Evolutionary conservation across 2,797 vertebrate genomes (phyloP), one percentile per base, ranked within the genome.

Genomic region (Pagetopsis macropterus): DNA sequence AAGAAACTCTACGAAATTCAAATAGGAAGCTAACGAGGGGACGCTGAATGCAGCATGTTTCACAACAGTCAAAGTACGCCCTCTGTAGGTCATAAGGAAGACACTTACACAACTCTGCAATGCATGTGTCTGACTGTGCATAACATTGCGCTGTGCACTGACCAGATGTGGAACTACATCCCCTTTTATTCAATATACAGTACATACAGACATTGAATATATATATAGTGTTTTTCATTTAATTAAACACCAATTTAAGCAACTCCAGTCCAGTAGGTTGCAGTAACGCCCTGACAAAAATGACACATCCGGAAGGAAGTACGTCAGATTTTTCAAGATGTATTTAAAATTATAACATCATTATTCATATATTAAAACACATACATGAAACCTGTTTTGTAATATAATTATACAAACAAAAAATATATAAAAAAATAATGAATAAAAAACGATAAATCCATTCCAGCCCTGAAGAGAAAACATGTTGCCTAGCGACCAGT

Each of bases 401-500:
- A 8, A 16, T 5, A 27, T 48, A 17, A 5, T 21, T 8, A 8
- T 1, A 50, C 10, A 23, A 21, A 17, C 2, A 51, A 19, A 1
- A 54, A 49, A 14, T 2, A 9, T 13, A 0, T n/a, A 2, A 13
- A 0, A 0, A 37, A 45, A 13, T 6, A 19, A 0, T 0, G 2
- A 5, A 5, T 16, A n/a, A 3, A 2, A 2, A n/a, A 27, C 0
- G 12, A 13, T 46, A 2, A 31, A 62, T 15, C 7, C 4, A 33
- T 45, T 33, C 4, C 27, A 27, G 1, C 5, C 12, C 13, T 5
- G 61, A 75, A 54, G 74, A 75, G 57, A 37, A 76, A 58, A 9
- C 16, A 12, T 3, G 90, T 90, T 91, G 87, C 92, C 37, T 70
- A 82, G 92, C 82, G 78, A 93, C 91, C 43, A 13, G 48, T n/a